phyloP scores from a whole-genome alignment of 2,888 invertebrate species.

The Syrista parreyssii region DNA sequence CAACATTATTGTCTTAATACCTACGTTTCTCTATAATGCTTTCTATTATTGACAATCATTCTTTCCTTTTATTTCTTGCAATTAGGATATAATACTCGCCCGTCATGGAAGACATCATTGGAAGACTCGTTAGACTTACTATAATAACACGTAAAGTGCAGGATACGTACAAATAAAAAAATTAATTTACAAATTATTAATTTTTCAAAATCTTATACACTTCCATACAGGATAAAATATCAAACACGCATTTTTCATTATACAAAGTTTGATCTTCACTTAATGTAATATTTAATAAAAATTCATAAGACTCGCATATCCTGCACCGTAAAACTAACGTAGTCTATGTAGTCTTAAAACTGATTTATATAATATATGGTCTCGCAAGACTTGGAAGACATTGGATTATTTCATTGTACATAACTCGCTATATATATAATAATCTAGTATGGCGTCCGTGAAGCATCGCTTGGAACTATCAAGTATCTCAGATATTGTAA shows the following conservation, averaged over 20 bases:
- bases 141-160: slow-evolving; percentile 24
- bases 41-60: not conserved
- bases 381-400: slow-evolving; percentile 35
- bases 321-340: slow-evolving; percentile 3
- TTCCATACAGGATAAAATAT: not conserved
- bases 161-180: not conserved
- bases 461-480: not conserved
- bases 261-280: not conserved
- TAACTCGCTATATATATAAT: slow-evolving; percentile 16
- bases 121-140: slow-evolving; percentile 48
- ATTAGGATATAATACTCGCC: not conserved
- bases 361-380: not conserved
- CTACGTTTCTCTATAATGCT: slow-evolving; percentile 7
- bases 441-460: slow-evolving; percentile 7
- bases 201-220: not conserved
- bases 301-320: not conserved
- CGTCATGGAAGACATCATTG: slow-evolving; percentile 55
- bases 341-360: not conserved
- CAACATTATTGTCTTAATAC: slow-evolving; percentile 5
- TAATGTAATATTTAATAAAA: not conserved
- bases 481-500: not conserved
- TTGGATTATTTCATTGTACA: slow-evolving; percentile 28
- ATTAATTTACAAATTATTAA: not conserved
- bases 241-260: not conserved
- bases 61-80: not conserved